Percentiles rank a stretch among this genome's conserved stretches.
Conservation (phyloP, 2,113 vertebrate species). For the Lutjanus erythropterus region DNA sequence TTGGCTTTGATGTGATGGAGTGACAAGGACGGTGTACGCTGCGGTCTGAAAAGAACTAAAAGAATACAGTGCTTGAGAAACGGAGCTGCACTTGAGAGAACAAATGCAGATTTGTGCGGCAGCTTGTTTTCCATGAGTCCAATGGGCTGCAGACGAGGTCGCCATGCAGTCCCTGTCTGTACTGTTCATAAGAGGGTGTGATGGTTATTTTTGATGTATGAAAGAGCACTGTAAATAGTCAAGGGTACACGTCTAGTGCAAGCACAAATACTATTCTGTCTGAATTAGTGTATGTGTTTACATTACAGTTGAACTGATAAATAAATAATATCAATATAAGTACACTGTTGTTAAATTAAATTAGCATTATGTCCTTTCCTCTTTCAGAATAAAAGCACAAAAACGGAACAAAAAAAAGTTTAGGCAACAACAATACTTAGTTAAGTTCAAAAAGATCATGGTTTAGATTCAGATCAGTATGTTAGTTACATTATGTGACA, state of each 20-base stretch:
- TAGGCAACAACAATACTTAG: too few species aligned
- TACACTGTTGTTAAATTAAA: too few species aligned
- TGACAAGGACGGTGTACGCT: slow-evolving; percentile 27
- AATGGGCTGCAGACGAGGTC: neutral
- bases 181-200: neutral
- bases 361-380: too few species aligned
- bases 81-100: slow-evolving; percentile 61
- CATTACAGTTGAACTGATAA: too few species aligned
- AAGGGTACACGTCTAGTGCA: neutral
- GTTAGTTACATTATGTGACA: too few species aligned
- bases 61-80: slow-evolving; percentile 48
- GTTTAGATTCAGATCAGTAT: too few species aligned
- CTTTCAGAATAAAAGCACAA: too few species aligned
- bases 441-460: too few species aligned
- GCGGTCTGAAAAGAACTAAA: slow-evolving; percentile 57
- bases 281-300: neutral
- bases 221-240: slow-evolving; percentile 9
- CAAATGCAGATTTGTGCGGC: slow-evolving; percentile 45
- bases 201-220: slow-evolving; percentile 11
- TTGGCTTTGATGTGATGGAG: slow-evolving; percentile 68
- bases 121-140: slow-evolving; percentile 31
- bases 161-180: neutral
- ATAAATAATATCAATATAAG: too few species aligned
- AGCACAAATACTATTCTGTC: neutral
- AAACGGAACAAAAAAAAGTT: too few species aligned